These are phyloP conservation scores for Crotalus tigris DNA, from an alignment of 2,113 vertebrate species.

Conservation along the genomic window DNA sequence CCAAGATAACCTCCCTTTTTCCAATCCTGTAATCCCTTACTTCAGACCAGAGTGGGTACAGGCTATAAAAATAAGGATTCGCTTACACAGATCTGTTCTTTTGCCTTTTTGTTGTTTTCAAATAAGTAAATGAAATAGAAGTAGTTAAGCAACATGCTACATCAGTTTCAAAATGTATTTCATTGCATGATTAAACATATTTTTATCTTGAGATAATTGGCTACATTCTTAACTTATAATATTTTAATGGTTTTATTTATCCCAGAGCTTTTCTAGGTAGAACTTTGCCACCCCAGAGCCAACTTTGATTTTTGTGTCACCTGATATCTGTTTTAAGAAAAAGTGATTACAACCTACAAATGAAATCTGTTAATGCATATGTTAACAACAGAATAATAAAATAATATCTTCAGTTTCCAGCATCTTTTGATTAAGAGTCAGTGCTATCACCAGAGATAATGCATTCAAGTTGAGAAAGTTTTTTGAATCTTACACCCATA, in stretches of 20 bases:
- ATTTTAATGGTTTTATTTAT: neutral
- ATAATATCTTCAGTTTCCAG: neutral
- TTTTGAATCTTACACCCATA: neutral
- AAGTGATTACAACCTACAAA: neutral
- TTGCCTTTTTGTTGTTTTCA: neutral
- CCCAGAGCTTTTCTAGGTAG: neutral
- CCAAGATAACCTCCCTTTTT: neutral
- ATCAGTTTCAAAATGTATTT: neutral
- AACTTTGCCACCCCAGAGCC: neutral
- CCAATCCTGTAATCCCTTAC: neutral
- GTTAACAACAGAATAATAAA: neutral
- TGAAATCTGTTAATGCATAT: neutral
- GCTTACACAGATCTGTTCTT: neutral
- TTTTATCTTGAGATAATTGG: neutral
- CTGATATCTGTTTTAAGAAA: neutral
- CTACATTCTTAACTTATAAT: neutral
- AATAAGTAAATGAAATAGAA: neutral
- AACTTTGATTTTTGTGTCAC: neutral
- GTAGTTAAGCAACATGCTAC: neutral
- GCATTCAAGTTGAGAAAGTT: neutral
- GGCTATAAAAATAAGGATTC: neutral
- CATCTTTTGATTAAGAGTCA: neutral
- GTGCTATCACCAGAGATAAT: neutral
- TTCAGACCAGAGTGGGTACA: neutral
- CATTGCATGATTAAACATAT: neutral